Base-by-base conservation (phyloP, 2,888 invertebrate species). In the Ligdia adustata region DNA sequence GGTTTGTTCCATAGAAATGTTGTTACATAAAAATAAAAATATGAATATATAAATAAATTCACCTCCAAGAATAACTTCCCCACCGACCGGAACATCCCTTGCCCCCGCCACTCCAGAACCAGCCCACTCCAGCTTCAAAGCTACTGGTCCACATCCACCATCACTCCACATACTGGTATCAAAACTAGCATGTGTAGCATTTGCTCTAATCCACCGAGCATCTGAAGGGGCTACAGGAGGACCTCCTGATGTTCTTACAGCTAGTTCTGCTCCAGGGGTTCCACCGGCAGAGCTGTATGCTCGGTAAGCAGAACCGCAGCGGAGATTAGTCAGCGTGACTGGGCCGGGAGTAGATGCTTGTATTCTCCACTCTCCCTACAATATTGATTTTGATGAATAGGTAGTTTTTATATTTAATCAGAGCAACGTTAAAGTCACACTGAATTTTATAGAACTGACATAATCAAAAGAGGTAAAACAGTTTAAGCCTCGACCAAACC, bases 301-400 rank as follows among this genome's bases (percentile, higher is more conserved):
- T 64, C 95, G 92, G 73, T 97, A 97, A 37, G 93, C 92, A 22
- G 96, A 95, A 14, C 98, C 97, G 81, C 97, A 98, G 58, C 94
- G 93, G 5, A 98, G 91, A 11, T 94, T 93, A 16, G 93, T 92
- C 20, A 97, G 88, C 1, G 93, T 94, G 57, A 86, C 75, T 1
- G 87, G 80, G 0, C 88, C 90, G 0, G 84, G 82, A 42, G 68
- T 78, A 0, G 85, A 83, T n/a, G 78, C 62, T 67, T 88, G 88
- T 39, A 79, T 93, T 91, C 75, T 93, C 94, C 69, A 94, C 92
- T 77, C 94, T 89, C 81, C 96, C 95, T 54, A 33, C 1, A 22
- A 7, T n/a, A 4, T 16, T 16, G 16, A 16, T 16, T 16, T 16
- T 16, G 18, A 18, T 18, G 18, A 22, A 22, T 22, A 3, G 3